Base-by-base conservation (phyloP, 2,113 vertebrate species). In the Eulemur macaco region DNA sequence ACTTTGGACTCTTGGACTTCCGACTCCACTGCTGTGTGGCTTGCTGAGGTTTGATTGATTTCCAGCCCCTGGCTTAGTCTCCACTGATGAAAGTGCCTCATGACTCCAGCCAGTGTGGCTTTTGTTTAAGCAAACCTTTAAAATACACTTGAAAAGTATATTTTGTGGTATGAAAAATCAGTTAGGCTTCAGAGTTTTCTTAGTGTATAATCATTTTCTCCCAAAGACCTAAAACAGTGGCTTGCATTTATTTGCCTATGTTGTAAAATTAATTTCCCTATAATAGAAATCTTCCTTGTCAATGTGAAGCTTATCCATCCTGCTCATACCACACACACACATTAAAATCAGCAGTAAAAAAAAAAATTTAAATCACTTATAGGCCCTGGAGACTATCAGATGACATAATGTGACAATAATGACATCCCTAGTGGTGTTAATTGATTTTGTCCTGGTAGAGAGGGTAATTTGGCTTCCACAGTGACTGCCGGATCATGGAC, bases 391-490 rank as follows among this genome's bases (percentile, higher is more conserved):
- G 99, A 98, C 98, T 99, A 98, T 99, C 98, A 20, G 93, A 98
- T 99, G 98, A 99, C 98, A 99, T 99, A 99, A 99, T 99, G 99
- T 98, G 99, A 98, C 98, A 99, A 99, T 99, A 99, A 99, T 99
- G 98, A 99, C 98, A 98, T 99, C 99, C 99, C 99, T 98, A 73
- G 98, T 98, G 99, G 98, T 99, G 99, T 98, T 99, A 99, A 99
- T 99, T 99, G 99, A 99, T 99, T 99, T 99, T 99, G 98, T 98
- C 99, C 98, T 98, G 98, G 97, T 98, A 97, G 98, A 98, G 97
- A 98, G 97, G 98, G 98, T 98, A 98, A 99, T 99, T 98, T 98
- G 98, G 98, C 97, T 94, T 98, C 99, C 98, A 84, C 94, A 10
- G 98, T 97, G 98, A 98, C 97, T 98, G 98, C 98, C 92, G 90